Percentiles rank a stretch among this genome's conserved stretches.
Conservation (phyloP, 30 jellyfish, hydroid and myxozoan species). For the Hydra vulgaris region DNA sequence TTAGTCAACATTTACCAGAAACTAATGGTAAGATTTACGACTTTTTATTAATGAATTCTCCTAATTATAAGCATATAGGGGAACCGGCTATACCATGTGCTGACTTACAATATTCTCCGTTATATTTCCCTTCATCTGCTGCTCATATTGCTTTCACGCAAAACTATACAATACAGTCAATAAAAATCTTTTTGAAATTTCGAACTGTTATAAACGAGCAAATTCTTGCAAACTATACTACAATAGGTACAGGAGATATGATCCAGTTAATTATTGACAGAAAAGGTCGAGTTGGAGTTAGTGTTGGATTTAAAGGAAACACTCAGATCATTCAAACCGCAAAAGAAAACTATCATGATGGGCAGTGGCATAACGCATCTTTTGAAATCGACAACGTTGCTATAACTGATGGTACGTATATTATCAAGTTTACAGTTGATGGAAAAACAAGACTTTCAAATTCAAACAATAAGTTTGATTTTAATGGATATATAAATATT, state of each 20-base stretch:
- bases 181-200: conserved; percentile 59
- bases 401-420: conserved; percentile 43
- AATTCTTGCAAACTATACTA: conserved; percentile 63
- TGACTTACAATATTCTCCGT: conserved; percentile 48
- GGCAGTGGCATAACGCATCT: conserved; percentile 86
- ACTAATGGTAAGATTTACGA: conserved; percentile 29
- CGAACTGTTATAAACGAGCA: conserved; percentile 77
- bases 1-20: conserved; percentile 36
- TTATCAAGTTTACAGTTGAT: conserved; percentile 79
- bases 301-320: conserved; percentile 51
- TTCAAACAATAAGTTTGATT: conserved; percentile 34
- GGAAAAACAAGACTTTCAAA: conserved; percentile 69
- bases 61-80: not conserved
- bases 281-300: conserved; percentile 62
- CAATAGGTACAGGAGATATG: conserved; percentile 35
- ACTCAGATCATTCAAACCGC: conserved; percentile 66
- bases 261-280: conserved; percentile 58
- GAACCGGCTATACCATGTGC: conserved; percentile 30
- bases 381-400: conserved; percentile 46
- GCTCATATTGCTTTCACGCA: conserved; percentile 52
- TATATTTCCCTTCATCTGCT: conserved; percentile 75
- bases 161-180: conserved; percentile 27
- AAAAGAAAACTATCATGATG: conserved; percentile 67
- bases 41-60: conserved; percentile 12
- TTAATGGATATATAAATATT: conserved; percentile 66